Conservation (phyloP, 1,140 invertebrate species). For the Dreissena polymorpha region DNA sequence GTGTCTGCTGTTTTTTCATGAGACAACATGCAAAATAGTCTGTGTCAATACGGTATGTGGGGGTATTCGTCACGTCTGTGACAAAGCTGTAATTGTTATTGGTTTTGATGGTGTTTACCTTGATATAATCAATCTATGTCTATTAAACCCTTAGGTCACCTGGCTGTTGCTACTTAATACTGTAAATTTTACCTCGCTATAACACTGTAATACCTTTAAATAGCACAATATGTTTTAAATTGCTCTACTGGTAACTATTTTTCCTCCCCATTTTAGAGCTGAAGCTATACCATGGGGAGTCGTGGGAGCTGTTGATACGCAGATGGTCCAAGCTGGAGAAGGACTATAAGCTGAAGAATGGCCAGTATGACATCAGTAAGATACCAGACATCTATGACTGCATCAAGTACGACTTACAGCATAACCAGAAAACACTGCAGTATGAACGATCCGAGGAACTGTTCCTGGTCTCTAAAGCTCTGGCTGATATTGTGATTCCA, state of each 20-base stretch:
- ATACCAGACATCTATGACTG: slow-evolving; percentile 99
- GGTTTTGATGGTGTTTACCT: too few relatives aligned
- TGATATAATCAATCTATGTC: too few relatives aligned
- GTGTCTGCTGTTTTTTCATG: too few relatives aligned
- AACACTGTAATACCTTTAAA: too few relatives aligned
- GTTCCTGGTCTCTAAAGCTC: slow-evolving; percentile 96
- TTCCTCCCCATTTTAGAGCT: slow-evolving; percentile 74
- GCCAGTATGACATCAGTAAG: slow-evolving; percentile 98
- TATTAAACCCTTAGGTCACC: too few relatives aligned
- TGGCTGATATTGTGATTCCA: slow-evolving; percentile 99
- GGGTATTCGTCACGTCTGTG: too few relatives aligned
- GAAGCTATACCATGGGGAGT: slow-evolving; percentile 96
- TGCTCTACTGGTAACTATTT: background rate
- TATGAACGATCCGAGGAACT: slow-evolving; percentile 97
- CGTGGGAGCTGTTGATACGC: slow-evolving; percentile 98
- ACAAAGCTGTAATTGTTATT: too few relatives aligned
- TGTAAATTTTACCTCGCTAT: too few relatives aligned
- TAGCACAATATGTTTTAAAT: too few relatives aligned
- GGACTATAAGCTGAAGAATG: slow-evolving; percentile 95
- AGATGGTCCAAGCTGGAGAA: slow-evolving; percentile 99
- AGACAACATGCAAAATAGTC: too few relatives aligned
- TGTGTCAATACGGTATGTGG: too few relatives aligned
- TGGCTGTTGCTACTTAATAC: too few relatives aligned
- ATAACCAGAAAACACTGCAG: slow-evolving; percentile 97
- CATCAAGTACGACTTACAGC: slow-evolving; percentile 98